phyloP scores from a whole-genome alignment of 1,140 invertebrate genomes.

The Stegodyphus mimosarum region DNA sequence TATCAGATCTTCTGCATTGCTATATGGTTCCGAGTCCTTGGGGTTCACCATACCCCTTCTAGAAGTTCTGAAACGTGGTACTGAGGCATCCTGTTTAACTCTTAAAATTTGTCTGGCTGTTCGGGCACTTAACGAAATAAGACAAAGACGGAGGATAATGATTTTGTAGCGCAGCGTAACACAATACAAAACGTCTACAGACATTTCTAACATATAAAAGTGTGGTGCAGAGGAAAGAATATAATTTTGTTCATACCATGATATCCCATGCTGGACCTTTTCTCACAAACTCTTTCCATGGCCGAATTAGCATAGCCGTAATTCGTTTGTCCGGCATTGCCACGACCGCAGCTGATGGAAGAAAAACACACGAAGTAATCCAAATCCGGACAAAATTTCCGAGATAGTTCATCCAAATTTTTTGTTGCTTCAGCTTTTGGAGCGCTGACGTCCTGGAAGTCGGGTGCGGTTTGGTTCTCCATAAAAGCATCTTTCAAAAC shows the following conservation, averaged over 20 bases:
- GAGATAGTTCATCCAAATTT: constrained; percentile 79
- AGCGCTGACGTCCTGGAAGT: constrained; percentile 77
- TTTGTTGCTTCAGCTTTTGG: constrained; percentile 77
- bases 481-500: constrained; percentile 86
- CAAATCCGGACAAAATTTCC: constrained; percentile 79
- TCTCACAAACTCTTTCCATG: constrained; percentile 94
- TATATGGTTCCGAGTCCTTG: too few species aligned
- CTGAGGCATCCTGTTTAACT: neutral
- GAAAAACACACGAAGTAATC: constrained; percentile 96
- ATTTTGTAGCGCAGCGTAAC: neutral
- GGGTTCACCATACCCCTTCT: too few species aligned
- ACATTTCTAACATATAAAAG: neutral
- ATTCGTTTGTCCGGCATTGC: constrained; percentile 95
- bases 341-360: constrained; percentile 91
- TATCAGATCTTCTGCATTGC: neutral
- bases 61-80: too few species aligned
- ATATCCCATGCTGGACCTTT: constrained; percentile 79
- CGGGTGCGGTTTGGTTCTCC: constrained; percentile 84
- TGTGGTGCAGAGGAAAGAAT: neutral
- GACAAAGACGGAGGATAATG: neutral
- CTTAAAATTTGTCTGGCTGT: neutral
- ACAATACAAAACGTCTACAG: too few species aligned
- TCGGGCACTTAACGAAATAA: neutral
- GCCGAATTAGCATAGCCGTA: constrained; percentile 95
- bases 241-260: constrained; percentile 70